Conservation (phyloP, 2,888 invertebrate genomes). For the Eurytoma adleriae region DNA sequence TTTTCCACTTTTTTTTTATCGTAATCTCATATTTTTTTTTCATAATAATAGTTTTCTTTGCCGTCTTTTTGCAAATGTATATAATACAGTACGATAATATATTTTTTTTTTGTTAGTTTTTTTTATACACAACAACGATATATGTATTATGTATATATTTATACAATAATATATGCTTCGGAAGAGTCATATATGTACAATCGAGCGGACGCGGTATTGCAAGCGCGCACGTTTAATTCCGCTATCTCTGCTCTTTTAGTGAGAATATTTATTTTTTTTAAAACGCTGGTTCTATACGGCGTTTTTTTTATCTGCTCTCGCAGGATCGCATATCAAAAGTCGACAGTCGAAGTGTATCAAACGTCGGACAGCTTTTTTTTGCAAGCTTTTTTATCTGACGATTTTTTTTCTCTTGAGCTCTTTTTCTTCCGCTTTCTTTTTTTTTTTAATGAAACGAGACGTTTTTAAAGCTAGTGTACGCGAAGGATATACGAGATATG, state of each 20-base stretch:
- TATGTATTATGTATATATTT: slow-evolving; percentile 31
- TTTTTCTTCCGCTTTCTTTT: neutral
- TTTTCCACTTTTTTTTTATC: slow-evolving; percentile 1
- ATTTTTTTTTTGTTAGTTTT: neutral
- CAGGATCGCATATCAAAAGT: slow-evolving; percentile 17
- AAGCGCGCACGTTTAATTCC: neutral
- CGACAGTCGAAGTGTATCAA: slow-evolving; percentile 18
- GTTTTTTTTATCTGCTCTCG: neutral
- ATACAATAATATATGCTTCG: slow-evolving; percentile 39
- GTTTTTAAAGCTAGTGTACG: neutral
- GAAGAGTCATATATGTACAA: slow-evolving; percentile 52
- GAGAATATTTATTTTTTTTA: neutral
- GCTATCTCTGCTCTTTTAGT: neutral
- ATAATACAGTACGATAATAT: slow-evolving; percentile 19
- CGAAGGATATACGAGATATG: slow-evolving; percentile 36
- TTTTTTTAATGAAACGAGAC: neutral
- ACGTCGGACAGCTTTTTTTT: slow-evolving; percentile 14
- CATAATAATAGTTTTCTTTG: slow-evolving; percentile 14
- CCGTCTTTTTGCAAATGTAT: slow-evolving; percentile 16
- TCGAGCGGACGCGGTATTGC: slow-evolving; percentile 12
- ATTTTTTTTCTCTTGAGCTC: neutral
- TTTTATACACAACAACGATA: slow-evolving; percentile 45
- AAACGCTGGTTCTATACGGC: neutral
- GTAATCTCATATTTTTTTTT: slow-evolving; percentile 14
- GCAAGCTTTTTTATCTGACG: neutral